A percentile compares a stretch with the other conserved stretches of the same genome.
Conservation (phyloP, 2,797 vertebrate genomes). For the Dendrocincla fuliginosa region DNA sequence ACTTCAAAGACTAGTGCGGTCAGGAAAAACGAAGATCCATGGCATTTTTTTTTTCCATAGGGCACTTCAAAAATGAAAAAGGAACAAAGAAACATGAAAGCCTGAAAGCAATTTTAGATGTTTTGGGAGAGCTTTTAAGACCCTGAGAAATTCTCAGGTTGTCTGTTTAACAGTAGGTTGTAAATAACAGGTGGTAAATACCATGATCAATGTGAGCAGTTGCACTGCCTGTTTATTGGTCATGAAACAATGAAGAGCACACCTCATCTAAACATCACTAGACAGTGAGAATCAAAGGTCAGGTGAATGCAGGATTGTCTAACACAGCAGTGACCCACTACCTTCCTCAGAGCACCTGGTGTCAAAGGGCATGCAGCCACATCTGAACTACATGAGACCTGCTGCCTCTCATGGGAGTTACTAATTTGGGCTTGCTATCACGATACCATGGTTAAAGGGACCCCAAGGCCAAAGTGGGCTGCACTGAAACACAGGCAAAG, state of each 20-base stretch:
- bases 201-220: neutral
- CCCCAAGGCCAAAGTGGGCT: neutral
- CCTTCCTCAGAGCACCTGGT: neutral
- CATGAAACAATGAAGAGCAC: neutral
- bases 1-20: neutral
- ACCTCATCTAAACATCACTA: neutral
- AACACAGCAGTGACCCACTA: neutral
- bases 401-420: neutral
- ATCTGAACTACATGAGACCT: neutral
- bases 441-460: too few relatives aligned
- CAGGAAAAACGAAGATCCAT: neutral
- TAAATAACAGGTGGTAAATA: neutral
- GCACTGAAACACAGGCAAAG: neutral
- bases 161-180: neutral
- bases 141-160: neutral
- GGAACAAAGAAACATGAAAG: neutral
- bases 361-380: neutral
- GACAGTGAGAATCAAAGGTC: neutral
- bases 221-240: neutral
- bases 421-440: neutral
- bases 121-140: neutral
- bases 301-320: neutral
- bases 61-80: neutral
- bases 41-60: neutral
- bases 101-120: neutral